Evolutionary conservation across 35 echinoderm and acorn worm genomes (phyloP), one percentile per base, ranked within the genome.

Genomic region (Heliocidaris tuberculata): DNA sequence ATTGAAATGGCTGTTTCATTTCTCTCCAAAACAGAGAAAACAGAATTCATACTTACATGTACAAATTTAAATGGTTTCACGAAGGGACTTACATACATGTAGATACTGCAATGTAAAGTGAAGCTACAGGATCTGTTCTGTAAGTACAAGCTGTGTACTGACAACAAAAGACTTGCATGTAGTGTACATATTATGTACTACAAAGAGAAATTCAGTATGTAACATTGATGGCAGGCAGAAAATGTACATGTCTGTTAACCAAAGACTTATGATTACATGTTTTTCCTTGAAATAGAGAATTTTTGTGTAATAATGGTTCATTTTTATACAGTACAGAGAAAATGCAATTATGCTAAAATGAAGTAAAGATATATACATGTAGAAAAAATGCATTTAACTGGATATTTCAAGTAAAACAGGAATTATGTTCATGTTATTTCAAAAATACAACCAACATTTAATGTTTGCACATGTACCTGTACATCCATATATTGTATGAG

Each of bases 1-100:
- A 78, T 78, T 78, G 65, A 78, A 78, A 78, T 78, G 65, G 65
- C 65, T 78, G 65, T 78, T 78, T 78, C 65, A 78, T 56, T 56
- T 56, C 15, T 56, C 52, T 56, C 52, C 6, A 56, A 56, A 56
- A 56, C 52, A 56, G 52, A n/a, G n/a, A 56, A 15, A 56, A 19
- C 7, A 27, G 27, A 78, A 78, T 5, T 27, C 35, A 27, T 21
- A 78, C 65, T 27, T 78, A 78, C 65, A 27, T 78, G 27, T n/a
- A 78, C 21, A 78, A 42, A 8, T 78, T 78, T n/a, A 24, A 78
- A 78, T n/a, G 6, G 19, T 78, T 78, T 78, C 65, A n/a, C n/a
- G 27, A 78, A 27, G 27, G 27, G 27, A 78, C 65, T 78, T 78
- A 78, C 65, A 78, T 78, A 71, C 61, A 71, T 71, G 19, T 78